phyloP scores from a whole-genome alignment of 2,113 vertebrate species.

The Oreocharis arfaki region DNA sequence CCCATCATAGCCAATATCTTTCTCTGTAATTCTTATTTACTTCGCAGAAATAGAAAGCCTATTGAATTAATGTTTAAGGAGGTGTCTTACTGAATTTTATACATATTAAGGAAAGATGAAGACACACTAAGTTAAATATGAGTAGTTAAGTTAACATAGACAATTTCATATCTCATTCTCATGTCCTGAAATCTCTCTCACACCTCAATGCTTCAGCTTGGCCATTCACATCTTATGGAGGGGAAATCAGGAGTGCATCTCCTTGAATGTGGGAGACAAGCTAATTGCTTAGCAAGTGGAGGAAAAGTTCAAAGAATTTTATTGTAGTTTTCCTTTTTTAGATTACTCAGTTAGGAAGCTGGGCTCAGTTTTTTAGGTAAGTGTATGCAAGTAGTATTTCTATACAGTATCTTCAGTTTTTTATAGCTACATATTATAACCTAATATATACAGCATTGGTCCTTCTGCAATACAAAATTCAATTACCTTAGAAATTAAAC shows the following conservation, averaged over 20 bases:
- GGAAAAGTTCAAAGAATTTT: background rate
- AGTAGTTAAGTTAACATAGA: background rate
- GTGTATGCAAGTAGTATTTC: background rate
- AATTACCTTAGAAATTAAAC: background rate
- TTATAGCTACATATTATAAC: background rate
- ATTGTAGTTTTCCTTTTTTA: background rate
- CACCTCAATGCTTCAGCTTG: background rate
- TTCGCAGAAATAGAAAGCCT: background rate
- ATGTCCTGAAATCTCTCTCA: background rate
- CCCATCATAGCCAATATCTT: background rate
- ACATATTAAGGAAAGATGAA: background rate
- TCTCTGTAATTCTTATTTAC: background rate
- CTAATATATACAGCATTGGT: background rate
- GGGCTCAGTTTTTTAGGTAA: background rate
- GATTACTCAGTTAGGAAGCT: background rate
- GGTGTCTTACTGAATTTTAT: background rate
- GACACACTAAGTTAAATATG: background rate
- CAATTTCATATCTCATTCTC: background rate
- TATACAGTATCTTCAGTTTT: background rate
- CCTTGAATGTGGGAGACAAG: background rate
- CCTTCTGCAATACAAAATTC: background rate
- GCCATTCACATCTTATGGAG: background rate
- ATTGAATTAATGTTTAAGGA: background rate
- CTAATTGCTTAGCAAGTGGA: background rate
- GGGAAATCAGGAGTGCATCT: background rate